These are phyloP conservation scores for Redunca redunca DNA, from an alignment of 2,113 vertebrate genomes.

Conservation along the genomic window DNA sequence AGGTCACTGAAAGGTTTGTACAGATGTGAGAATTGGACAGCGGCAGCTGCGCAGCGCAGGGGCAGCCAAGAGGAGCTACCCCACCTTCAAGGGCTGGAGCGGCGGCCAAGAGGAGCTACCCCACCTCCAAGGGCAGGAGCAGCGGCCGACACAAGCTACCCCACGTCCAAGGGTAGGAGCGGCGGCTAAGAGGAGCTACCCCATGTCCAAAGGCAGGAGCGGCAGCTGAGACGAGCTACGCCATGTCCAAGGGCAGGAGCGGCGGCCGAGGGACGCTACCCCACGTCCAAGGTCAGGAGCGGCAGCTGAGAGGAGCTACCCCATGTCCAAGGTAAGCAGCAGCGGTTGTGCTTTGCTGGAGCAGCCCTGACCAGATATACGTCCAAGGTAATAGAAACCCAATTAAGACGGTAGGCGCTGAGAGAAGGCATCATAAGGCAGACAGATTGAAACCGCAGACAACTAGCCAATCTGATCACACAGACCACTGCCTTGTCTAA, in stretches of 20 bases:
- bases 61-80: neutral
- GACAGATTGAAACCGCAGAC: neutral
- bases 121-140: neutral
- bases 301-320: accelerated
- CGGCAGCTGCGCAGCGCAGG: accelerated
- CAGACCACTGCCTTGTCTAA: neutral
- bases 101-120: accelerated
- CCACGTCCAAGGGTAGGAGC: no score
- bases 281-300: no score
- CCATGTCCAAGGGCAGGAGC: no score
- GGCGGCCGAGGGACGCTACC: accelerated
- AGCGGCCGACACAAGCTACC: accelerated
- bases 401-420: accelerated
- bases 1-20: neutral
- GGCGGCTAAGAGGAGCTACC: no score
- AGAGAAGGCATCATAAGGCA: neutral
- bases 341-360: neutral
- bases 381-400: neutral
- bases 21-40: neutral
- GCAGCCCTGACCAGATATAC: neutral
- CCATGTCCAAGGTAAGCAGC: no score
- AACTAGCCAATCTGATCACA: neutral
- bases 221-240: no score
- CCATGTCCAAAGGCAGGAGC: no score
- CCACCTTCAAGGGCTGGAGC: accelerated